phyloP scores from a whole-genome alignment of 2,113 vertebrate genomes.

The Hyaena hyaena region DNA sequence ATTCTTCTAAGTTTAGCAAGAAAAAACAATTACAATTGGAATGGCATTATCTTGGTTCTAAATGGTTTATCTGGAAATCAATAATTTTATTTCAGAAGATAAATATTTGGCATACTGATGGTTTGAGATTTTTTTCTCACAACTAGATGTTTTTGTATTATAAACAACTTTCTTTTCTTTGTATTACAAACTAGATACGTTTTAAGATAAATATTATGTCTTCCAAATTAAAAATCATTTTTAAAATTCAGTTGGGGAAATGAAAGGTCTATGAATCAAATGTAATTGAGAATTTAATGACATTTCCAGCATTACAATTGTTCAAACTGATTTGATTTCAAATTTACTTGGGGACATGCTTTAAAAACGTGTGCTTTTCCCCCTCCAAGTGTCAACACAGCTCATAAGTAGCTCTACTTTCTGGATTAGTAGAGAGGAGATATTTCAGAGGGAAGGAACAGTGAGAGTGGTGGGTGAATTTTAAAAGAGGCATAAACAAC shows the following conservation, averaged over 20 bases:
- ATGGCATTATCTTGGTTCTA: constrained; percentile 19
- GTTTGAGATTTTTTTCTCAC: constrained; percentile 53
- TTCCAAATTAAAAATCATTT: constrained; percentile 72
- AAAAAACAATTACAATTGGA: constrained; percentile 50
- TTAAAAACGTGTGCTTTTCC: neutral
- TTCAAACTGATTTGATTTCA: constrained; percentile 61
- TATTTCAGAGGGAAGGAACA: neutral
- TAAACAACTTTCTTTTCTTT: constrained; percentile 8
- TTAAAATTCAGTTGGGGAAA: constrained; percentile 63
- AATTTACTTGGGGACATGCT: neutral
- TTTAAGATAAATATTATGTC: constrained; percentile 64
- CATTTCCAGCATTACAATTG: constrained; percentile 59
- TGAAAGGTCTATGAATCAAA: constrained; percentile 53
- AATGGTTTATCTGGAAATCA: constrained; percentile 57
- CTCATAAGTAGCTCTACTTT: neutral
- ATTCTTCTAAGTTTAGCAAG: constrained; percentile 47
- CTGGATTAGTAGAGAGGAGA: neutral
- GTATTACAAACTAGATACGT: constrained; percentile 63
- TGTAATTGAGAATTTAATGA: neutral
- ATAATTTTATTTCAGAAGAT: constrained; percentile 65
- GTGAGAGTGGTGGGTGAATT: neutral
- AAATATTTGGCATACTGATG: constrained; percentile 64
- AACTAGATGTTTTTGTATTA: neutral
- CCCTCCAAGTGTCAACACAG: constrained; percentile 35
- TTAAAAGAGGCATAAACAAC: neutral